Base-by-base conservation (phyloP, 2,797 vertebrate genomes). In the Streptopelia turtur region DNA sequence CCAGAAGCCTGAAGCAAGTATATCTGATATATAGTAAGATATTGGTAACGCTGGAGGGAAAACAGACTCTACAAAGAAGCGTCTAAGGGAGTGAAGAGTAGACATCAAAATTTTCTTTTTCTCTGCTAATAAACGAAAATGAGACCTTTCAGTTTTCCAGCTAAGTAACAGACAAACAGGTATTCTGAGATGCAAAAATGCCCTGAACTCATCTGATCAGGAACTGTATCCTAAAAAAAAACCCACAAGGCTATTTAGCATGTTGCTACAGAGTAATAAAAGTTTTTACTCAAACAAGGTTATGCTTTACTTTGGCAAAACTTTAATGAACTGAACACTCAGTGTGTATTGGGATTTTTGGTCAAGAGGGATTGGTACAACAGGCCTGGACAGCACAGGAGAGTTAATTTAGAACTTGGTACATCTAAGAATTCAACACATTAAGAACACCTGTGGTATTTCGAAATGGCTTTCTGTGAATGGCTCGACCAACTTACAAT, bases 1-100 rank as follows among this genome's bases (percentile, higher is more conserved):
- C 28, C 27, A 31, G 30, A 61, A 47, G 30, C 53, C 2, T 76
- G 65, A 90, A 50, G 53, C 15, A 39, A 2, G 2, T 9, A 12
- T 13, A 31, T 2, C 1, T 4, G 13, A 47, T n/a, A 17, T 3
- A 37, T 1, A 71, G 13, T 1, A 39, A 71, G 30, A 41, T 28
- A 45, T 1, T 37, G 21, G 28, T 89, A 60, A 75, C 8, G 13
- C 4, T 63, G 18, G 20, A 47, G 45, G 14, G 41, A 79, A 84
- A 92, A 43, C 24, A 59, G 10, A 24, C 39, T 60, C 71, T 60
- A 17, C 13, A 23, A 28, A 39, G 24, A 3, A 69, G 6, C 4
- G 21, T 31, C n/a, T 45, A 49, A 24, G 13, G 85, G 11, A n/a
- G 2, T 5, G 14, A 69, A 35, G 14, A 28, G 11, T 2, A 83